Base-by-base conservation (phyloP, 2,888 invertebrate genomes). In the Eurois occulta region DNA sequence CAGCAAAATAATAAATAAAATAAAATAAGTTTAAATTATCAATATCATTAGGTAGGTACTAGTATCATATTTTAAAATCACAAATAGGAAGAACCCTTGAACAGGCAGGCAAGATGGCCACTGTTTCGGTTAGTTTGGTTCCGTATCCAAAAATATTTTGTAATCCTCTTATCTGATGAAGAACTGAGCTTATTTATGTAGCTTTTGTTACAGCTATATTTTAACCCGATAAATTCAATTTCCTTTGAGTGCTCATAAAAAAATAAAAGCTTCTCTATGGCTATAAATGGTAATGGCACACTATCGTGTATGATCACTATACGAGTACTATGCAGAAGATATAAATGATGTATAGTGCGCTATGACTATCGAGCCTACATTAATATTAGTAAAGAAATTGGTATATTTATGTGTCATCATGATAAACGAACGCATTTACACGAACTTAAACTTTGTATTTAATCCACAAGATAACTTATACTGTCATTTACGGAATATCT, bases 181-280 rank as follows among this genome's bases (percentile, higher is more conserved):
- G 21, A 72, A 35, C 75, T 43, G 35, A 65, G 16, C 46, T 41
- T 83, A 64, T 83, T 85, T 85, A 69, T 75, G 76, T 70, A 55
- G 60, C 32, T 62, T 74, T 76, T 74, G 73, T 77, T 75, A 58
- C 64, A 66, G 77, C 78, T 67, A 83, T 85, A 85, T 75, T 81
- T 81, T 79, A 85, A 80, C 75, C 52, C 69, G 66, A 83, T 85
- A 85, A 80, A 87, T 78, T 87, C 83, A 83, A 84, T 87, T 86
- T 87, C 60, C 69, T 85, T 69, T 62, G 73, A 87, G 87, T 87
- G 87, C 80, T 68, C 85, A 86, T 86, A 86, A 86, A 86, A 86
- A 72, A 76, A 76, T 86, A 73, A 79, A 78, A 72, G 81, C 70
- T 72, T 48, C 48, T 73, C 75, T 86, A 67, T 72, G 58, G 72